Conservation (phyloP, 2,113 vertebrate genomes). For the Datnioides undecimradiatus region DNA sequence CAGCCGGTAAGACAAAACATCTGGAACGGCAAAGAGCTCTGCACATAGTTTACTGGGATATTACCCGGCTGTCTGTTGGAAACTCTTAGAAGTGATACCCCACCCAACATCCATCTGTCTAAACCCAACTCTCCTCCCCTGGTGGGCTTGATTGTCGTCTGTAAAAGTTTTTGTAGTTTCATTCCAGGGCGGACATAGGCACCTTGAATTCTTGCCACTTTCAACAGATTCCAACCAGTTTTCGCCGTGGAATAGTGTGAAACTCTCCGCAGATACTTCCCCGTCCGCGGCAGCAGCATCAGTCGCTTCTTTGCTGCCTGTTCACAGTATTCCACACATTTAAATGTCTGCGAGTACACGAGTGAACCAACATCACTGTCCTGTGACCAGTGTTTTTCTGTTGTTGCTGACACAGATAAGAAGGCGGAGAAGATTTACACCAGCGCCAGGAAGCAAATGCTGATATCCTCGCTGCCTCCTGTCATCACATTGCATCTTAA, state of each 20-base stretch:
- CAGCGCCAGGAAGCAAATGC: conserved; percentile 94
- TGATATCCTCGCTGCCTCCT: conserved; percentile 93
- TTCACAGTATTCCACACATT: neutral
- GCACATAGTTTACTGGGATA: too few relatives aligned
- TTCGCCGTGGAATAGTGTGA: neutral
- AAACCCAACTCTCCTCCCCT: neutral
- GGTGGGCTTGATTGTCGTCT: neutral
- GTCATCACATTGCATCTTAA: conserved; percentile 96
- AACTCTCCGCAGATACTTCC: neutral
- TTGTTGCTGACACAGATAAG: conserved; percentile 85
- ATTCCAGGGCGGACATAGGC: neutral
- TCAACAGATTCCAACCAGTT: neutral
- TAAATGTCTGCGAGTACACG: neutral
- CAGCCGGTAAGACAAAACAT: conserved; percentile 82
- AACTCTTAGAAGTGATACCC: neutral
- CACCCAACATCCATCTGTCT: neutral
- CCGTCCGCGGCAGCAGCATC: neutral
- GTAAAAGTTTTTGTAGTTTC: neutral
- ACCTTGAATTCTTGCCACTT: neutral
- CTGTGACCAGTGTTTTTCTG: too few relatives aligned
- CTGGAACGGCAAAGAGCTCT: neutral
- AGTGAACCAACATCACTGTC: too few relatives aligned
- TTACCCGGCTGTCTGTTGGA: neutral
- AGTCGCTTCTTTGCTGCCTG: neutral
- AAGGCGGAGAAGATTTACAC: conserved; percentile 92